Percentiles rank a stretch among this genome's conserved stretches.
Evolutionary conservation across 2,113 vertebrate species (phyloP).

Genomic region (Limnothrissa miodon): DNA sequence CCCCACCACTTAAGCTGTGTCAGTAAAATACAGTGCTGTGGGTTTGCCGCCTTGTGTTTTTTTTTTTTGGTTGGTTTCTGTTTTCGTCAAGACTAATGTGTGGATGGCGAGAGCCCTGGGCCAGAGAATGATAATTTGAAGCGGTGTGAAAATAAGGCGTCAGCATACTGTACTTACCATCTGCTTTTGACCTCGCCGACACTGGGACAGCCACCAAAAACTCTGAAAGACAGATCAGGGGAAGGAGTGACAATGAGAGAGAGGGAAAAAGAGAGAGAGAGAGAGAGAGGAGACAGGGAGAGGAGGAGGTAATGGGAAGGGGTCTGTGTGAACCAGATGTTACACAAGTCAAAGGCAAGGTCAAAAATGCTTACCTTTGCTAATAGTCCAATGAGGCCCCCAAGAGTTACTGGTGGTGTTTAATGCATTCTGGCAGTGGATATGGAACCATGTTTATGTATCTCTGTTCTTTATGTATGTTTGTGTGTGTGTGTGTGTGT

Average conservation of each 20-base stretch:
- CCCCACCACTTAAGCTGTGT: not conserved
- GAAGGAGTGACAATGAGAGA: conserved; percentile 12
- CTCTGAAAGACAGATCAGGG: conserved; percentile 53
- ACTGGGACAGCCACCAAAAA: conserved; percentile 67
- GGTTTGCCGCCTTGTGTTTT: not conserved
- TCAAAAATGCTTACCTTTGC: conserved; percentile 44
- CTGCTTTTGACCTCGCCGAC: conserved; percentile 53
- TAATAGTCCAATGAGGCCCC: conserved; percentile 19
- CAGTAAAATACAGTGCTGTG: conserved; percentile 1
- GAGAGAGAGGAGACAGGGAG: conserved; percentile 1
- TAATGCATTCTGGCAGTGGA: not conserved
- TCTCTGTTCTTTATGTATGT: not conserved
- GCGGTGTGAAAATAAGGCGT: not conserved
- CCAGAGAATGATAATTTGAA: not conserved
- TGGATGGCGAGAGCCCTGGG: not conserved
- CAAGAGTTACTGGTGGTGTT: not conserved
- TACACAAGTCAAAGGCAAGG: conserved; percentile 34
- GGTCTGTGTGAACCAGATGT: conserved; percentile 48
- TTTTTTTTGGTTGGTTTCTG: not conserved
- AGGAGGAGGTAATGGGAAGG: conserved; percentile 30
- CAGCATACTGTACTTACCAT: conserved; percentile 55
- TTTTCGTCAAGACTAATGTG: not conserved
- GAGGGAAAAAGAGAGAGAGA: conserved; percentile 2
- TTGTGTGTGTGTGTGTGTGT: conserved; percentile 20
- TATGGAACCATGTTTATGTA: not conserved